phyloP scores from a whole-genome alignment of 1,140 invertebrate genomes.

The Melipona quadrifasciata region DNA sequence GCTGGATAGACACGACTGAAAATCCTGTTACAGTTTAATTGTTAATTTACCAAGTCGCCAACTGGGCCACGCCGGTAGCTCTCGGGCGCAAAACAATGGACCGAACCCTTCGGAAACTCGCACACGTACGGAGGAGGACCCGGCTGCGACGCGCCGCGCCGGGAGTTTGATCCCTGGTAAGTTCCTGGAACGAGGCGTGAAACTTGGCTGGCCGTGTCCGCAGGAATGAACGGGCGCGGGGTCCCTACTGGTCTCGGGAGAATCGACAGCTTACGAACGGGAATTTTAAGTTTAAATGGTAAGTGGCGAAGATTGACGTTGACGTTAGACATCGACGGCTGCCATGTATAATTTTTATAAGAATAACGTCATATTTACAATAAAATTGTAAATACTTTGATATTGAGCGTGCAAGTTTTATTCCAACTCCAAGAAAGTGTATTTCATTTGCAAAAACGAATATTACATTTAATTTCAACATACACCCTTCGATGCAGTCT shows the following conservation, averaged over 20 bases:
- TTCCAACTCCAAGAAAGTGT: no score
- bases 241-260: not conserved
- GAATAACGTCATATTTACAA: no score
- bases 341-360: no score
- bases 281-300: conserved; percentile 39
- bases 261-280: conserved; percentile 60
- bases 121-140: not conserved
- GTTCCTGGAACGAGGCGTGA: conserved; percentile 32
- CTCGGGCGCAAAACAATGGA: conserved; percentile 53
- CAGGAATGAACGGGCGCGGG: not conserved
- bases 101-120: not conserved
- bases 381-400: no score
- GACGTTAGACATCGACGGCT: not conserved
- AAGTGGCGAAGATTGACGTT: conserved; percentile 31
- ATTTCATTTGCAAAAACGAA: no score
- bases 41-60: conserved; percentile 71
- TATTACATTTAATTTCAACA: no score
- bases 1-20: conserved; percentile 62
- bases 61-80: conserved; percentile 25
- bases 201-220: conserved; percentile 36
- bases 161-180: conserved; percentile 35
- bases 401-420: no score
- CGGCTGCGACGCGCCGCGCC: not conserved
- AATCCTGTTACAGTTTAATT: conserved; percentile 75
- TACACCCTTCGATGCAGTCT: no score